These are phyloP conservation scores for Drosophila kikkawai DNA, from an alignment of 1,140 invertebrate species.

Conservation along the genomic window DNA sequence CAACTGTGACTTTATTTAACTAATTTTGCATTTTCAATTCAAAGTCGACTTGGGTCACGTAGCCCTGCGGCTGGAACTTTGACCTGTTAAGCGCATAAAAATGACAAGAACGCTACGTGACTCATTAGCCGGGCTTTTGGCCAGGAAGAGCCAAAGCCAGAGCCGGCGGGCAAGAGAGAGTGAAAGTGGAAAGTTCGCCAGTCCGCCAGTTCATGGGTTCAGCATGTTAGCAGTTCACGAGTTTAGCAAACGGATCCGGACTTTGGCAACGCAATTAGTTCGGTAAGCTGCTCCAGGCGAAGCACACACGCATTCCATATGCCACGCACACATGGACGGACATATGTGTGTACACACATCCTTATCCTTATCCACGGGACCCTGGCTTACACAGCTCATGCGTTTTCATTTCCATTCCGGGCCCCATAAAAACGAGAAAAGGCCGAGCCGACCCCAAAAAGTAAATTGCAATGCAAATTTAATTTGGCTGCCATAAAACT, in stretches of 20 bases:
- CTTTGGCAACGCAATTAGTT: constrained; percentile 50
- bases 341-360: constrained; percentile 6
- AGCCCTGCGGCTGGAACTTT: constrained; percentile 55
- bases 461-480: constrained; percentile 77
- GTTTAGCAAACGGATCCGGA: constrained; percentile 39
- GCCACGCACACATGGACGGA: constrained; percentile 8
- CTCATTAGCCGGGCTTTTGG: constrained; percentile 58
- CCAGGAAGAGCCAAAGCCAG: neutral
- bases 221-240: constrained; percentile 34
- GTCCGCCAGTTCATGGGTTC: constrained; percentile 35
- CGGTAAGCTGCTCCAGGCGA: constrained; percentile 40
- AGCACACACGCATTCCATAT: constrained; percentile 16
- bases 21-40: constrained; percentile 75
- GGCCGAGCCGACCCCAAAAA: constrained; percentile 40
- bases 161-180: constrained; percentile 6
- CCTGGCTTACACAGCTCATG: constrained; percentile 49
- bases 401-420: constrained; percentile 58
- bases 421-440: constrained; percentile 56
- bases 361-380: constrained; percentile 30
- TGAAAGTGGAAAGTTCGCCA: constrained; percentile 17
- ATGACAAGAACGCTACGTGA: constrained; percentile 77
- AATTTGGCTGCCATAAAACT: constrained; percentile 73
- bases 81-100: constrained; percentile 73
- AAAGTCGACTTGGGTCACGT: constrained; percentile 62
- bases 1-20: constrained; percentile 57